phyloP scores from a whole-genome alignment of 2,113 vertebrate genomes.

The Nesoenas mayeri region DNA sequence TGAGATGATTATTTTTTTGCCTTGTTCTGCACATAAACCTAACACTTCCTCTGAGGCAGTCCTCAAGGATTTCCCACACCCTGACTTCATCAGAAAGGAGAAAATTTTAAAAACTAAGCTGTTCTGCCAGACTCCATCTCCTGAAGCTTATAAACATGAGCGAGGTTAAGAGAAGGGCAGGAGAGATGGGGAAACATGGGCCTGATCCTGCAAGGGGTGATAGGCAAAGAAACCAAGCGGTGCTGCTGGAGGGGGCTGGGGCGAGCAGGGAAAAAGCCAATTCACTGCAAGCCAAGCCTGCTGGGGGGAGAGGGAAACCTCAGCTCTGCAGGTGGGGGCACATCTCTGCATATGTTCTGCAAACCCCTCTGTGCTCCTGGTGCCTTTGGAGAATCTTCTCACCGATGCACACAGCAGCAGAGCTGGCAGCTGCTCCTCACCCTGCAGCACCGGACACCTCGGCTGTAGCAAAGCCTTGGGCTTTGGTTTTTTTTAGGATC shows the following conservation, averaged over 20 bases:
- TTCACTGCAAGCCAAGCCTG: not conserved
- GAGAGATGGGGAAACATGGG: not conserved
- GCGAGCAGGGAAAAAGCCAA: not conserved
- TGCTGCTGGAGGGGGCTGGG: not conserved
- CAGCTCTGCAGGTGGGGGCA: not conserved
- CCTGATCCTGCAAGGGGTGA: not conserved
- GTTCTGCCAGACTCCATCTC: not conserved
- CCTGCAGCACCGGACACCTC: no score
- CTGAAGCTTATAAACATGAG: not conserved
- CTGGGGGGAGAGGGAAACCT: not conserved
- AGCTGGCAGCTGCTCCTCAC: no score
- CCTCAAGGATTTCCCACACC: not conserved
- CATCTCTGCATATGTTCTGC: not conserved
- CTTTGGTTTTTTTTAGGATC: not conserved
- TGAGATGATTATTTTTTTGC: not conserved
- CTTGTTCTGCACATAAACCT: conserved; percentile 22
- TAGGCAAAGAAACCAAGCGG: not conserved
- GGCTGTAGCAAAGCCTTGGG: no score
- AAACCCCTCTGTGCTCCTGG: not conserved
- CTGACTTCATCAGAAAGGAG: conserved; percentile 23
- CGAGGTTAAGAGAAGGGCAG: not conserved
- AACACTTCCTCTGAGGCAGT: conserved; percentile 40
- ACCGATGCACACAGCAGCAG: not conserved
- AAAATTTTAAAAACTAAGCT: not conserved
- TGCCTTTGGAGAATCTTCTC: not conserved